Evolutionary conservation across 2,113 vertebrate species (phyloP).

Genomic region (Todiramphus chloris): DNA sequence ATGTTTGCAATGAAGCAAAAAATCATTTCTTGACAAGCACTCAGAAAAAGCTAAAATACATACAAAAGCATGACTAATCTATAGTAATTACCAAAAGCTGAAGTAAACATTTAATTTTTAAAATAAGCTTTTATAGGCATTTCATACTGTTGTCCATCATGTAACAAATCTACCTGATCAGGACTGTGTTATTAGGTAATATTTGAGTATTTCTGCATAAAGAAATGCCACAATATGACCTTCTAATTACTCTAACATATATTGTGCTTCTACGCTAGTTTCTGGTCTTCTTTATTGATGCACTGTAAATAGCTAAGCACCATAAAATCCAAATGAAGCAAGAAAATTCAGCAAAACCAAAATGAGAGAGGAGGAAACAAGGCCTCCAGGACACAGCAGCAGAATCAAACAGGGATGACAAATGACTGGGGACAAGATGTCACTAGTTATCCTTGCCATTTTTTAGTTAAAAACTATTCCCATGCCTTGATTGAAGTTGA

Average conservation of each 20-base stretch:
- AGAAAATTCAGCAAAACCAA: neutral
- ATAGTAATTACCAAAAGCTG: neutral
- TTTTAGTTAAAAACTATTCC: neutral
- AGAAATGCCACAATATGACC: neutral
- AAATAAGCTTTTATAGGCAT: neutral
- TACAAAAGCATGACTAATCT: neutral
- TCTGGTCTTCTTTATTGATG: neutral
- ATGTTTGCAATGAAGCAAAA: neutral
- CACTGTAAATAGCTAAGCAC: neutral
- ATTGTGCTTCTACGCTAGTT: neutral
- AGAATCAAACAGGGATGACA: neutral
- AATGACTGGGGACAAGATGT: neutral
- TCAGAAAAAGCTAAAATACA: neutral
- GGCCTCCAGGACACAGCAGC: neutral
- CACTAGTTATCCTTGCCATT: neutral
- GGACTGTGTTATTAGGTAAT: neutral
- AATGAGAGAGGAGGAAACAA: neutral
- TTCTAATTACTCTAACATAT: neutral
- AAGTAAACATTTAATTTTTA: neutral
- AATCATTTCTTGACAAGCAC: neutral
- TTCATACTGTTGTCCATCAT: neutral
- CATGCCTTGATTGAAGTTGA: accelerated
- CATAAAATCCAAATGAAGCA: neutral
- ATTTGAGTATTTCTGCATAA: neutral
- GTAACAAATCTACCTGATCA: neutral